Evolutionary conservation across 2,797 vertebrate species (phyloP).

Genomic region (Chiroxiphia lanceolata): DNA sequence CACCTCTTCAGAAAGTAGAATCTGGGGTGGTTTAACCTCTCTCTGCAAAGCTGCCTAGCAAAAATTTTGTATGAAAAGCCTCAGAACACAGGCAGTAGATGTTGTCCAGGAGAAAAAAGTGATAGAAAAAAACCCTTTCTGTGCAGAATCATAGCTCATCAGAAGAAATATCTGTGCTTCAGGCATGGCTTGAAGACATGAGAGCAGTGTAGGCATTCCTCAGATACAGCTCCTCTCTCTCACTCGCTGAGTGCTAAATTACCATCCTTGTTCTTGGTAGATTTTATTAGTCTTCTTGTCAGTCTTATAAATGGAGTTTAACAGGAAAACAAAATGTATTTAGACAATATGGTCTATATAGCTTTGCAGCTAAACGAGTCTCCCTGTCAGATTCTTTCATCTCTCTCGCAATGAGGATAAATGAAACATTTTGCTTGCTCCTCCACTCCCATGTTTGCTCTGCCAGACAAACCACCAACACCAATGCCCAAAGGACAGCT

Average conservation of each 20-base stretch:
- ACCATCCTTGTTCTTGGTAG: conserved; percentile 28
- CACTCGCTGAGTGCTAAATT: conserved; percentile 11
- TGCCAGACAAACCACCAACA: not conserved
- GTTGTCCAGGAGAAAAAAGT: not conserved
- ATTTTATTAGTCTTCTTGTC: conserved; percentile 57
- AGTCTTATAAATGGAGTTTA: conserved; percentile 39
- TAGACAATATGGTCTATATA: conserved; percentile 23
- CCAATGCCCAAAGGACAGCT: not conserved
- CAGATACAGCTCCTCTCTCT: not conserved
- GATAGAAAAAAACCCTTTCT: not conserved
- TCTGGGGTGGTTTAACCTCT: not conserved
- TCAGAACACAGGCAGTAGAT: not conserved
- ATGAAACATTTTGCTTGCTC: not conserved
- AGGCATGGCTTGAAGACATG: not conserved
- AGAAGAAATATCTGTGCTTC: conserved; percentile 20
- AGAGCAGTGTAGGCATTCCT: not conserved
- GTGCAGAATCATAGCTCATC: not conserved
- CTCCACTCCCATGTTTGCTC: not conserved
- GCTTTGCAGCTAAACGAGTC: conserved; percentile 19
- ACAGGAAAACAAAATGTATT: conserved; percentile 40
- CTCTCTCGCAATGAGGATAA: not conserved
- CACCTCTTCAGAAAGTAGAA: not conserved
- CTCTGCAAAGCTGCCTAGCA: not conserved
- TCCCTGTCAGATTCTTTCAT: conserved; percentile 5
- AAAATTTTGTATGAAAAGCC: not conserved